phyloP scores from a whole-genome alignment of 1,140 invertebrate genomes.

The Temnothorax curvispinosus region DNA sequence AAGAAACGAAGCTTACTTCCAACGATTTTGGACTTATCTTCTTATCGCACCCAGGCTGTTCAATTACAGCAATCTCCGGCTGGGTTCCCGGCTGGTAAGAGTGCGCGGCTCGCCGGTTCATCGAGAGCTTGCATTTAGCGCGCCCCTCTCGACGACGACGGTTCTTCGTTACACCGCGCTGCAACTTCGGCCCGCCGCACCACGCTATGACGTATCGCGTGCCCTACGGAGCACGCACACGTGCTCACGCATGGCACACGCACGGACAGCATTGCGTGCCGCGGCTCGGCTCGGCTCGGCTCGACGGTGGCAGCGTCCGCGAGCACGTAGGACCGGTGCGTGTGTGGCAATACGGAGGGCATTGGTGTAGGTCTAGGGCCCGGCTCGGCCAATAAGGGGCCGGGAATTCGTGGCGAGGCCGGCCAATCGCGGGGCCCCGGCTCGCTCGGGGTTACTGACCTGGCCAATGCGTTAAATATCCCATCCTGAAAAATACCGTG shows the following conservation, averaged over 20 bases:
- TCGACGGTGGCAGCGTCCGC: background rate
- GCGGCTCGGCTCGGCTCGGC: conserved; percentile 3
- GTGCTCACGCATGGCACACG: conserved; percentile 29
- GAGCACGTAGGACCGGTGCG: conserved; percentile 64
- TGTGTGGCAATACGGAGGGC: conserved; percentile 71
- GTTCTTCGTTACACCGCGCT: conserved; percentile 47
- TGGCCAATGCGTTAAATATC: conserved; percentile 85
- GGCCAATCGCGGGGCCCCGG: conserved; percentile 83
- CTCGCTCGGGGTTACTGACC: conserved; percentile 82
- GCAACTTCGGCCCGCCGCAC: conserved; percentile 59
- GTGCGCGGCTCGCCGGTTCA: conserved; percentile 1
- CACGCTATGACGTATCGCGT: conserved; percentile 75
- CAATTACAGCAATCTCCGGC: conserved; percentile 46
- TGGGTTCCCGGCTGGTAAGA: conserved; percentile 4
- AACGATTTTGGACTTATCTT: conserved; percentile 39
- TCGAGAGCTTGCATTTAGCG: conserved; percentile 33
- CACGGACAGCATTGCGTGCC: conserved; percentile 32
- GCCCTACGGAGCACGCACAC: conserved; percentile 72
- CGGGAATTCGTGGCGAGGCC: conserved; percentile 83
- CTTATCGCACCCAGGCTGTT: conserved; percentile 35
- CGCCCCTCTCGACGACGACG: conserved; percentile 24
- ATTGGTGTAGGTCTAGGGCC: conserved; percentile 86
- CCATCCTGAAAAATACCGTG: conserved; percentile 85
- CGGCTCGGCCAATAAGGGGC: conserved; percentile 83
- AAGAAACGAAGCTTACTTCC: background rate